Evolutionary conservation across 37 sponge, comb jelly and placozoan genomes (phyloP).

Genomic region (Crambe crambe): DNA sequence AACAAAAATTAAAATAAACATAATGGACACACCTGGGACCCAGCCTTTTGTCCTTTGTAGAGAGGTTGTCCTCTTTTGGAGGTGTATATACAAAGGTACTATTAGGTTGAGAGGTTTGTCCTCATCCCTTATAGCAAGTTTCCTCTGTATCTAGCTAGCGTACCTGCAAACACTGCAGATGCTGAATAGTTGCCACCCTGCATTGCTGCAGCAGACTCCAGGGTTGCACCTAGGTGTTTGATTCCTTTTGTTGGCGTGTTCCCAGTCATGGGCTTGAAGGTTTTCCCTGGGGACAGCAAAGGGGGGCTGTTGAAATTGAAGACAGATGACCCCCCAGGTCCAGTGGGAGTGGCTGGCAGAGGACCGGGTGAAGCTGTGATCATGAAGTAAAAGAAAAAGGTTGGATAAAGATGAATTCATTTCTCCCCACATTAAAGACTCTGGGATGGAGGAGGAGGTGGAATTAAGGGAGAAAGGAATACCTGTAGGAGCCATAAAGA

Average conservation of each 20-base stretch:
- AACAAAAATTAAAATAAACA: neutral
- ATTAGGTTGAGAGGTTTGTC: no score
- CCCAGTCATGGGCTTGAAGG: neutral
- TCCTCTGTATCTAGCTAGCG: neutral
- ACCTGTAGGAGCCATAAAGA: slow-evolving; percentile 49
- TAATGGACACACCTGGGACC: neutral
- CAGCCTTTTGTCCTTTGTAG: no score
- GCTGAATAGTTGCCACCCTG: slow-evolving; percentile 16
- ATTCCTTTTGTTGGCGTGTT: neutral
- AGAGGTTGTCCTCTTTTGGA: no score
- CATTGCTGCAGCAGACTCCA: neutral
- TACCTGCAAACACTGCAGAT: slow-evolving; percentile 27
- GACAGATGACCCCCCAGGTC: slow-evolving; percentile 30
- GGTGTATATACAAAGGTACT: no score
- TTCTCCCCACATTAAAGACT: neutral
- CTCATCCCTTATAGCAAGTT: no score
- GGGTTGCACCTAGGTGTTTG: neutral
- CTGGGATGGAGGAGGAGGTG: neutral
- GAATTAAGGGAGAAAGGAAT: neutral
- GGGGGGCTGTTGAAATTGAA: slow-evolving; percentile 40
- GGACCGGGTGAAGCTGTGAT: slow-evolving; percentile 52
- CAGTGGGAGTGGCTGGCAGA: slow-evolving; percentile 56
- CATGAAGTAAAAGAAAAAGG: neutral
- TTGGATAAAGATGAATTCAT: neutral
- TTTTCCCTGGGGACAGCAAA: slow-evolving; percentile 31